Evolutionary conservation across 2,113 vertebrate genomes (phyloP).

Genomic region (Entomyzon cyanotis): DNA sequence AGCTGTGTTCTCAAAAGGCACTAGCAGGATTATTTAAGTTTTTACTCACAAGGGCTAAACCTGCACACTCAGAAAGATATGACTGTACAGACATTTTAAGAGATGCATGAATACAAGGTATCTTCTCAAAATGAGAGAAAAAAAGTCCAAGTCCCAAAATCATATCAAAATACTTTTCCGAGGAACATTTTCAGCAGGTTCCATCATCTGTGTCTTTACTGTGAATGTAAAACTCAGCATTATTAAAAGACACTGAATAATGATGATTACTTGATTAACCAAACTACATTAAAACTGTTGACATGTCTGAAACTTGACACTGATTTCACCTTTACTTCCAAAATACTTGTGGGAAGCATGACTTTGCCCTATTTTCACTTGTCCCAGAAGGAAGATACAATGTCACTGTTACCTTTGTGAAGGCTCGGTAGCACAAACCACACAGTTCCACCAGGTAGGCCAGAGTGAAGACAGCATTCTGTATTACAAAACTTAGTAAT

Average conservation of each 20-base stretch:
- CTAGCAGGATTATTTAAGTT: background rate
- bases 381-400: background rate
- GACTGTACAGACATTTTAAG: background rate
- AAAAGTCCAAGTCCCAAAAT: background rate
- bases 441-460: constrained; percentile 96
- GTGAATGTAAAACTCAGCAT: background rate
- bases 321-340: constrained; percentile 9
- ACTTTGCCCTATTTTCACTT: background rate
- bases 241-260: background rate
- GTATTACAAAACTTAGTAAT: constrained; percentile 95
- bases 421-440: constrained; percentile 93
- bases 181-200: background rate
- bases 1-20: background rate
- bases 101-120: background rate
- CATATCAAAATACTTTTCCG: background rate
- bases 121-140: background rate
- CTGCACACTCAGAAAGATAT: background rate
- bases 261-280: background rate
- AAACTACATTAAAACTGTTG: background rate
- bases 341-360: background rate
- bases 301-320: background rate
- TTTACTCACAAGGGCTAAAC: background rate
- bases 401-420: constrained; percentile 89
- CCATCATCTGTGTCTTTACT: background rate
- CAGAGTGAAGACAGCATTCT: constrained; percentile 93